These are phyloP conservation scores for Erpetoichthys calabaricus DNA, from an alignment of 2,797 vertebrate species.

Conservation along the genomic window DNA sequence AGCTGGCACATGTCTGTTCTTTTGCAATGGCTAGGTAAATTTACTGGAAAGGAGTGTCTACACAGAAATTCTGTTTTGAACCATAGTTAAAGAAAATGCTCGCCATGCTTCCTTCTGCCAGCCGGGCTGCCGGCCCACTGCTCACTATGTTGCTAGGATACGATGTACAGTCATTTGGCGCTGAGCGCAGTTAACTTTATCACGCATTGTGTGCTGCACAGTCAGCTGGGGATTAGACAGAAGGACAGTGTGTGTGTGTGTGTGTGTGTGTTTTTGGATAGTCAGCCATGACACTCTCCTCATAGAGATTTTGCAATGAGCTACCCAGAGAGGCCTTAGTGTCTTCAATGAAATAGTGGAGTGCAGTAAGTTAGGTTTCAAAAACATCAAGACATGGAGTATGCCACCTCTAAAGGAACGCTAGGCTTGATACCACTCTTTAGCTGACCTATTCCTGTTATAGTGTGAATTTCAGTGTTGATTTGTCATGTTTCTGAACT, in stretches of 20 bases:
- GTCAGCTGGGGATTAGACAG: background rate
- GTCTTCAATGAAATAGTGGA: background rate
- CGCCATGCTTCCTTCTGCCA: constrained; percentile 2
- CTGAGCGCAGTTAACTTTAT: background rate
- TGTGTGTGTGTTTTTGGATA: constrained; percentile 9
- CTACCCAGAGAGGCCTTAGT: constrained; percentile 21
- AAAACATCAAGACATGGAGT: too few species aligned
- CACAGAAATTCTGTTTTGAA: too few species aligned
- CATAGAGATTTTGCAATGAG: constrained; percentile 28
- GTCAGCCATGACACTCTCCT: constrained; percentile 5
- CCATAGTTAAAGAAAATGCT: too few species aligned
- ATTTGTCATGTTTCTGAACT: too few species aligned
- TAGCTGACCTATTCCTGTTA: too few species aligned
- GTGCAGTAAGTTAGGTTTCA: too few species aligned
- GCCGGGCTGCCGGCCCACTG: constrained; percentile 1
- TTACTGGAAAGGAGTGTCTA: too few species aligned
- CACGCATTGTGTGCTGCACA: constrained; percentile 3
- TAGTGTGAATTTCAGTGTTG: too few species aligned
- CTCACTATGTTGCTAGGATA: constrained; percentile 14
- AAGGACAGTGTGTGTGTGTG: background rate
- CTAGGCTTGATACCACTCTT: too few species aligned
- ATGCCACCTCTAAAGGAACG: too few species aligned
- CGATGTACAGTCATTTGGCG: constrained; percentile 3
- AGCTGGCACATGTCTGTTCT: too few species aligned
- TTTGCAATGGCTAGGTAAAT: too few species aligned